A percentile compares a stretch with the other conserved stretches of the same genome.
phyloP scores from a whole-genome alignment of 2,797 vertebrate genomes.

The Coregonus ussuriensis region DNA sequence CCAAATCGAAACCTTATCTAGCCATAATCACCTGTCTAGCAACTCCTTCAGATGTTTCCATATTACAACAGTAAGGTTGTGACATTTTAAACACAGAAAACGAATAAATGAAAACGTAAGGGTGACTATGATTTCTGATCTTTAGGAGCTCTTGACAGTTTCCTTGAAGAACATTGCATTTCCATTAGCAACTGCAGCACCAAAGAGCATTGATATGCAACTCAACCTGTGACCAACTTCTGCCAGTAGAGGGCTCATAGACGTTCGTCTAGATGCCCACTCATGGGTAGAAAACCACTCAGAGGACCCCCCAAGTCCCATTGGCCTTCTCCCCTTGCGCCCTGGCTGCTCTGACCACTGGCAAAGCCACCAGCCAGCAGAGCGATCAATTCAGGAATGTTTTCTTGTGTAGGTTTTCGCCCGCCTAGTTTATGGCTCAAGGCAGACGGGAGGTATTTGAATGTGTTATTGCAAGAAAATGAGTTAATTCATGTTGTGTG shows the following conservation, averaged over 20 bases:
- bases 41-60: not conserved
- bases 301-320: slow-evolving; percentile 11
- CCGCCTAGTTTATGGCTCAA: slow-evolving; percentile 36
- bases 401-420: slow-evolving; percentile 21
- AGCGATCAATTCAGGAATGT: slow-evolving; percentile 19
- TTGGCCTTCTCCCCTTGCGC: slow-evolving; percentile 15
- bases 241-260: not conserved
- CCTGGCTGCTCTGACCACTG: slow-evolving; percentile 23
- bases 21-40: not conserved
- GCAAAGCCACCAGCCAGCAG: slow-evolving; percentile 17
- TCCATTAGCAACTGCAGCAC: not conserved
- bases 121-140: too few relatives aligned
- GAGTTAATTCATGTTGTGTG: slow-evolving; percentile 32
- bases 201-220: too few relatives aligned
- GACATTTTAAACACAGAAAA: slow-evolving; percentile 5
- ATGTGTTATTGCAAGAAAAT: slow-evolving; percentile 57
- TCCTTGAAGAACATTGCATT: not conserved
- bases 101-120: not conserved
- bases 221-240: slow-evolving; percentile 5
- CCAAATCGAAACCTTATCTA: slow-evolving; percentile 5
- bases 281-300: slow-evolving; percentile 13
- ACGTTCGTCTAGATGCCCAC: not conserved
- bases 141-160: too few relatives aligned
- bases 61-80: not conserved
- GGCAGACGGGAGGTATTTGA: slow-evolving; percentile 41